Percentiles rank a stretch among this genome's conserved stretches.
phyloP scores from a whole-genome alignment of 2,113 vertebrate species.

The Sceloporus tristichus region DNA sequence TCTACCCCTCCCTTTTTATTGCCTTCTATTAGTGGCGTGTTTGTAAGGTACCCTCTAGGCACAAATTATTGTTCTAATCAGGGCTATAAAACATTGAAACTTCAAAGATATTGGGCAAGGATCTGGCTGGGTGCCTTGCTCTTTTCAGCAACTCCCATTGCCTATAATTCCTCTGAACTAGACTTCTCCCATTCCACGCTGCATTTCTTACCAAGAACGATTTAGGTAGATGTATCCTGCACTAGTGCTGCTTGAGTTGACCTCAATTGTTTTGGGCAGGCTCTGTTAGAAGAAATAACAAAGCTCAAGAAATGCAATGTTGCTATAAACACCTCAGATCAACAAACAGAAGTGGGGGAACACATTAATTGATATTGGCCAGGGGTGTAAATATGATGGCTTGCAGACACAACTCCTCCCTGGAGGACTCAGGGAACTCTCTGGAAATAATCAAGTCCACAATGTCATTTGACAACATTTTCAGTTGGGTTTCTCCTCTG shows the following conservation, averaged over 20 bases:
- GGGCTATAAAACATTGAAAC: conserved; percentile 57
- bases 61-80: conserved; percentile 34
- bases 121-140: conserved; percentile 46
- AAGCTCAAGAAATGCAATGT: conserved; percentile 34
- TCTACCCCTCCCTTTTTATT: conserved; percentile 36
- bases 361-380: neutral
- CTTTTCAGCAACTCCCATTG: conserved; percentile 27
- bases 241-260: conserved; percentile 64
- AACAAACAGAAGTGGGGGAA: conserved; percentile 36
- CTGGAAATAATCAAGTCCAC: neutral
- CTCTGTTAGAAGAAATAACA: conserved; percentile 54
- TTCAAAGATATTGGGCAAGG: conserved; percentile 58
- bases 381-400: conserved; percentile 4
- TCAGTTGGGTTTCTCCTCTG: neutral
- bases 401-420: neutral
- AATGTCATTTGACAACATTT: neutral
- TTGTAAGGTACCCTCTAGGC: conserved; percentile 59
- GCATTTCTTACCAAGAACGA: conserved; percentile 67
- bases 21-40: conserved; percentile 11
- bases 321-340: conserved; percentile 62
- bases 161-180: conserved; percentile 55
- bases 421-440: neutral
- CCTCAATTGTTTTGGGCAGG: conserved; percentile 72
- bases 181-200: conserved; percentile 64
- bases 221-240: conserved; percentile 69